These are phyloP conservation scores for Grammomys surdaster DNA, from an alignment of 2,113 vertebrate genomes.

Conservation along the genomic window DNA sequence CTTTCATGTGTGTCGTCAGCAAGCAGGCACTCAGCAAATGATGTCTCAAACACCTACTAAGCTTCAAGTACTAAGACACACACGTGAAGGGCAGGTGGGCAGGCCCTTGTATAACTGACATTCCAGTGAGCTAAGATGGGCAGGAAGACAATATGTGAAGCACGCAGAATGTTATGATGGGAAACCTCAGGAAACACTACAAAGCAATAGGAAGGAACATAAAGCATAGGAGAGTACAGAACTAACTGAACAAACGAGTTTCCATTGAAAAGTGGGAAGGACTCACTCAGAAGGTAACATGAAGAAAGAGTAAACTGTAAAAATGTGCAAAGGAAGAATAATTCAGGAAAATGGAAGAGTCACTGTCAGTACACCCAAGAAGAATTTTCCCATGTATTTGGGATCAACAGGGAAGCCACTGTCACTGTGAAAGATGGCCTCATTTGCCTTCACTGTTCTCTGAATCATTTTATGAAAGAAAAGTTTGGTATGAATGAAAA, in stretches of 20 bases:
- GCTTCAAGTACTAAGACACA: neutral
- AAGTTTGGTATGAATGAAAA: conserved; percentile 30
- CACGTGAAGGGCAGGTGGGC: neutral
- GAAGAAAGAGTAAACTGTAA: neutral
- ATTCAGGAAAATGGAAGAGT: neutral
- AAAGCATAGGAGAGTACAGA: neutral
- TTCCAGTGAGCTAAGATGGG: neutral
- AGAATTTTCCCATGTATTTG: neutral
- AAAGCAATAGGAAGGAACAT: neutral
- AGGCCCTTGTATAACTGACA: neutral
- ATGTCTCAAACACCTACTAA: neutral
- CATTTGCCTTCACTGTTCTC: neutral
- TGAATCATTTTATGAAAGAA: neutral
- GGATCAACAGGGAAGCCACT: neutral
- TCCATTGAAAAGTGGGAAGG: neutral
- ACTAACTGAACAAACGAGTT: neutral
- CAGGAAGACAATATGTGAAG: neutral
- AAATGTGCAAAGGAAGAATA: neutral
- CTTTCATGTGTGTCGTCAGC: neutral
- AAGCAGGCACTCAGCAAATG: neutral
- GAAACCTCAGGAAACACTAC: neutral
- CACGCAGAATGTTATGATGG: neutral
- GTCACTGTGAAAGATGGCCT: conserved; percentile 28
- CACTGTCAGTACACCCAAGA: neutral
- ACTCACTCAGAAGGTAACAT: neutral